Percentiles rank a stretch among this genome's conserved stretches.
Conservation (phyloP, 2,797 vertebrate species). For the Pantherophis vulpinus region DNA sequence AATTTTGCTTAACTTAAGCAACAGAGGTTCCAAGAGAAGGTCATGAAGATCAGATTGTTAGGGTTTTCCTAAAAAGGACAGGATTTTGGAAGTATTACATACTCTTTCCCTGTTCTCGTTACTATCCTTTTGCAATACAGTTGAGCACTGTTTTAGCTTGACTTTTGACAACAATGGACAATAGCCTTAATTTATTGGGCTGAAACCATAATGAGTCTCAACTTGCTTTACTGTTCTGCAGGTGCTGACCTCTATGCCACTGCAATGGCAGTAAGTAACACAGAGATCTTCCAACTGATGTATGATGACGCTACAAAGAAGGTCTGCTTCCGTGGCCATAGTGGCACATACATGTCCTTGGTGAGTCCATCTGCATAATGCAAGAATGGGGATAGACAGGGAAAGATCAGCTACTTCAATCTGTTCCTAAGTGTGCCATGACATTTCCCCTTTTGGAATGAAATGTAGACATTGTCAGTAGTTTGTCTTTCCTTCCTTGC, state of each 20-base stretch:
- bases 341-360: slow-evolving; percentile 29
- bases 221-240: background rate
- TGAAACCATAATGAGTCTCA: background rate
- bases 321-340: slow-evolving; percentile 32
- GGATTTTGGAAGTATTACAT: background rate
- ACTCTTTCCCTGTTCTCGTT: background rate
- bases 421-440: background rate
- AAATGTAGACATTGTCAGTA: background rate
- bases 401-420: background rate
- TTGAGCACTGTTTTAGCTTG: background rate
- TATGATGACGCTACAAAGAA: slow-evolving; percentile 26
- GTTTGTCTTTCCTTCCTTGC: background rate
- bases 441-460: background rate
- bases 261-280: slow-evolving; percentile 18
- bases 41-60: background rate
- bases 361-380: slow-evolving; percentile 15
- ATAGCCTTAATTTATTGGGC: background rate
- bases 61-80: background rate
- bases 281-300: slow-evolving; percentile 43
- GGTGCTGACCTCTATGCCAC: slow-evolving; percentile 38
- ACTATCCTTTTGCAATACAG: background rate
- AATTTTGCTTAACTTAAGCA: background rate
- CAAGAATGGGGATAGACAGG: background rate
- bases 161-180: background rate
- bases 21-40: background rate